Conservation (phyloP, 1,140 invertebrate species). For the Philotrypesis tridentata region DNA sequence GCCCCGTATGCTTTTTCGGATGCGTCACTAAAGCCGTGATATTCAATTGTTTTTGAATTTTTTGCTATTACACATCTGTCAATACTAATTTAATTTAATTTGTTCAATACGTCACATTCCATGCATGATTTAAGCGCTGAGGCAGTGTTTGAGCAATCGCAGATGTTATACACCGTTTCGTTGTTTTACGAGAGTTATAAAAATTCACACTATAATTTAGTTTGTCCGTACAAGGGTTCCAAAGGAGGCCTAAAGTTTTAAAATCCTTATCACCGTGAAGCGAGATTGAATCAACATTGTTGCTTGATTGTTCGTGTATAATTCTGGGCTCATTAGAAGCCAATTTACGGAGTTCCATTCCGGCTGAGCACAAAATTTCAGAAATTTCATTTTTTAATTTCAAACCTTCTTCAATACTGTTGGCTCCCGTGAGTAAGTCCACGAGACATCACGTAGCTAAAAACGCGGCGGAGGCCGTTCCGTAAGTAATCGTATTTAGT, state of each 20-base stretch:
- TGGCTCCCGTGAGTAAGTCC: conserved; percentile 48
- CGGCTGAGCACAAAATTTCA: too few species aligned
- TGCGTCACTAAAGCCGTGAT: conserved; percentile 49
- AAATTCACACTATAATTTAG: neutral
- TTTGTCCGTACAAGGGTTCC: conserved; percentile 44
- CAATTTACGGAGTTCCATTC: conserved; percentile 64
- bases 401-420: conserved; percentile 60
- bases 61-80: too few species aligned
- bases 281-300: too few species aligned
- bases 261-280: conserved; percentile 42
- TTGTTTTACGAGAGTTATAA: neutral
- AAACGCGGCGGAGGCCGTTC: conserved; percentile 19
- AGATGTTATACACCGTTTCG: conserved; percentile 46
- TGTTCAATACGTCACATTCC: too few species aligned
- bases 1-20: conserved; percentile 2
- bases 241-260: conserved; percentile 59
- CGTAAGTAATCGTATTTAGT: conserved; percentile 43
- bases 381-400: too few species aligned
- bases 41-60: too few species aligned
- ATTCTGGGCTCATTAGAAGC: conserved; percentile 55
- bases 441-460: conserved; percentile 27
- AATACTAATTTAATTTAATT: conserved; percentile 18
- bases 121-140: conserved; percentile 33
- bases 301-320: neutral
- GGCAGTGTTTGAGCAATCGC: conserved; percentile 55